These are phyloP conservation scores for Drosophila simulans DNA, from an alignment of 1,140 invertebrate species.

Conservation along the genomic window DNA sequence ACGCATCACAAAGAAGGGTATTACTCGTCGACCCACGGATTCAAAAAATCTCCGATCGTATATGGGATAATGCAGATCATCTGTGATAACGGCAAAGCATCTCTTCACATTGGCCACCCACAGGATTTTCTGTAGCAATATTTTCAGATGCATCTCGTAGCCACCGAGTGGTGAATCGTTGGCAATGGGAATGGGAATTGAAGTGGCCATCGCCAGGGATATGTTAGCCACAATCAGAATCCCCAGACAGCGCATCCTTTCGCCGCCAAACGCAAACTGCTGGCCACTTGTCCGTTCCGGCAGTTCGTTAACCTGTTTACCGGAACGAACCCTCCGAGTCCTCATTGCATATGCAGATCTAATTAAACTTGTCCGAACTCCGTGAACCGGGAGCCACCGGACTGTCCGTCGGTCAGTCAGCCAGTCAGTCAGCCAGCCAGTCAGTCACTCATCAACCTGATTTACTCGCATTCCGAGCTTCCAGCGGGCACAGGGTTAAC, in stretches of 20 bases:
- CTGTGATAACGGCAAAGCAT: slow-evolving; percentile 74
- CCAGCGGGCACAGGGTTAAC: slow-evolving; percentile 12
- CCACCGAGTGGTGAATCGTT: background rate
- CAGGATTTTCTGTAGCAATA: slow-evolving; percentile 55
- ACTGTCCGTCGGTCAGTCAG: slow-evolving; percentile 22
- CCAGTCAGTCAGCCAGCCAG: too few species aligned
- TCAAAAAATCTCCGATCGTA: slow-evolving; percentile 61
- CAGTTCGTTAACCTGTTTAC: slow-evolving; percentile 50
- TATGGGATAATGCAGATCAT: slow-evolving; percentile 57
- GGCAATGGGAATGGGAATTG: too few species aligned
- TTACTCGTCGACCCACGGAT: slow-evolving; percentile 20
- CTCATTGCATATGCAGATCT: slow-evolving; percentile 74
- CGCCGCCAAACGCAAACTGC: slow-evolving; percentile 23
- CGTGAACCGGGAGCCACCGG: slow-evolving; percentile 21
- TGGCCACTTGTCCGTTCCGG: background rate
- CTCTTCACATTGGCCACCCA: slow-evolving; percentile 52
- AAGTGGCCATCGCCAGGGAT: background rate
- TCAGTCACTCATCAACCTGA: slow-evolving; percentile 45
- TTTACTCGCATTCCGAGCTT: slow-evolving; percentile 51
- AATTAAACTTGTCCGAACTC: slow-evolving; percentile 70
- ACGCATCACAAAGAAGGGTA: slow-evolving; percentile 46
- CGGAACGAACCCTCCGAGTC: slow-evolving; percentile 13
- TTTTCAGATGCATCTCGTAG: slow-evolving; percentile 39
- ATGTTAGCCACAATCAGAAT: slow-evolving; percentile 9
- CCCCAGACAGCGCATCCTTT: slow-evolving; percentile 46